Evolutionary conservation across 2,113 vertebrate genomes (phyloP).

Genomic region (Peromyscus leucopus): DNA sequence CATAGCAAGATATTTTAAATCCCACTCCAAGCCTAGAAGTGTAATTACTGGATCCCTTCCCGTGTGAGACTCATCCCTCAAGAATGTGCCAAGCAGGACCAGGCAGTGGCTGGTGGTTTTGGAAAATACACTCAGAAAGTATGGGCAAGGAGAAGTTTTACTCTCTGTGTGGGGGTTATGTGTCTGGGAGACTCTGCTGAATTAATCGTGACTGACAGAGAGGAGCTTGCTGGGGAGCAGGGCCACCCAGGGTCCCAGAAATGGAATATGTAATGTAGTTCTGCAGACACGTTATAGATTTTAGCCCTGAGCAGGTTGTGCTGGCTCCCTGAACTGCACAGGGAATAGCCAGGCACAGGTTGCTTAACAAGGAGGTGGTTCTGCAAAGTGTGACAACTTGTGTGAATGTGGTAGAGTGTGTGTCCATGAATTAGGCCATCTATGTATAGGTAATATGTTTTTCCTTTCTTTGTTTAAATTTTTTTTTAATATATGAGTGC

Average conservation of each 20-base stretch:
- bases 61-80: accelerated
- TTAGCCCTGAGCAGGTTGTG: not conserved
- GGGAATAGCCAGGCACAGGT: not conserved
- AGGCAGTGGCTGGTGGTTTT: not conserved
- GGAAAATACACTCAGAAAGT: not conserved
- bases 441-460: accelerated
- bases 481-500: not conserved
- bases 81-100: not conserved
- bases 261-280: not conserved
- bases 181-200: accelerated
- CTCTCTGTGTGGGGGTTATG: not conserved
- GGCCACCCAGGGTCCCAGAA: not conserved
- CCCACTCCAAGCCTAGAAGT: accelerated
- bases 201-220: not conserved
- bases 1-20: not conserved
- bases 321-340: not conserved
- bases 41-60: not conserved
- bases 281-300: no score
- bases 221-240: not conserved
- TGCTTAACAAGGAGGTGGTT: not conserved
- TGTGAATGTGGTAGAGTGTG: not conserved
- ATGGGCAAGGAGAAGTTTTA: not conserved
- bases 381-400: not conserved
- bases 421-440: no score
- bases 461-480: not conserved